phyloP scores from a whole-genome alignment of 2,113 vertebrate species.

The Leiothrix lutea region DNA sequence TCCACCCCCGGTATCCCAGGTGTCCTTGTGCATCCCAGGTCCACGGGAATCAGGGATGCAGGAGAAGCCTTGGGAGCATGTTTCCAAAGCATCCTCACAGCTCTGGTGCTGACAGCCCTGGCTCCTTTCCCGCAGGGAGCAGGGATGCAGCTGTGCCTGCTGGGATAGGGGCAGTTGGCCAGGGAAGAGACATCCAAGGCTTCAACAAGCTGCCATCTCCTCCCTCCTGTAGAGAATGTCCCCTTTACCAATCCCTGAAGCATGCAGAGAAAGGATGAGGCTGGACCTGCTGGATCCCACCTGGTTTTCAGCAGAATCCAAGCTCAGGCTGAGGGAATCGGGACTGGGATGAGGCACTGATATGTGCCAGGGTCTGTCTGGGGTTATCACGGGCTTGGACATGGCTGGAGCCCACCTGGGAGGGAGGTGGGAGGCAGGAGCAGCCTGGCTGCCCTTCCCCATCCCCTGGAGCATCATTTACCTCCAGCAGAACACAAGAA shows the following conservation, averaged over 20 bases:
- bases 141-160: neutral
- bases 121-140: neutral
- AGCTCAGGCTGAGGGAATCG: neutral
- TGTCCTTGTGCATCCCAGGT: neutral
- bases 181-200: neutral
- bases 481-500: neutral
- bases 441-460: neutral
- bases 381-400: neutral
- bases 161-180: neutral
- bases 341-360: neutral
- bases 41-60: neutral
- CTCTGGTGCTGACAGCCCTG: neutral
- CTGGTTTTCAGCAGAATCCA: neutral
- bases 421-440: neutral
- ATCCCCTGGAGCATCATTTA: neutral
- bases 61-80: neutral
- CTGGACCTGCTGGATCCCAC: neutral
- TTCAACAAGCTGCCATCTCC: neutral
- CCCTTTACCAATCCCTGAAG: neutral
- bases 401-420: neutral
- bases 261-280: neutral
- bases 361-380: neutral
- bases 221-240: neutral
- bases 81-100: neutral
- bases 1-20: fast-evolving